A percentile compares a stretch with the other conserved stretches of the same genome.
phyloP scores from a whole-genome alignment of 2,113 vertebrate genomes.

The Coturnix japonica region DNA sequence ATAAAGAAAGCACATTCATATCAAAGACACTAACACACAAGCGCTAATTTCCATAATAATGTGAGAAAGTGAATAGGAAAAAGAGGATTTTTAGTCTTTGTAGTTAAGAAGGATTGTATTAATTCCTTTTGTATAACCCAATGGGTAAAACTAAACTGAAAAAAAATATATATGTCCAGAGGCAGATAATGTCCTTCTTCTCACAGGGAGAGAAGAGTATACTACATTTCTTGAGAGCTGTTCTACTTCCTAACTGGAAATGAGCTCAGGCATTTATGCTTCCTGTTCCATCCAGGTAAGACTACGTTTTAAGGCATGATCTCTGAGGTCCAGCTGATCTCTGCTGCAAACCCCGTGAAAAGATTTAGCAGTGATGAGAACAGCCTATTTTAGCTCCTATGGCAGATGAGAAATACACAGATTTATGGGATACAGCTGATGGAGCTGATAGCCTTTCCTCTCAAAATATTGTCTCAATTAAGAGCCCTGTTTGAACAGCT shows the following conservation, averaged over 20 bases:
- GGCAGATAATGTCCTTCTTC: not conserved
- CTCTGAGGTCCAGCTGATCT: not conserved
- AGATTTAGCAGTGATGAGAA: not conserved
- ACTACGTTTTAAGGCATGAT: not conserved
- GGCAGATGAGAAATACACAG: not conserved
- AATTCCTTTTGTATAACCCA: not conserved
- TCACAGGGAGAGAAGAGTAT: not conserved
- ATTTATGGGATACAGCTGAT: not conserved
- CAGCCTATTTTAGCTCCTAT: not conserved
- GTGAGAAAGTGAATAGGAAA: not conserved
- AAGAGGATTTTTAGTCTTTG: not conserved
- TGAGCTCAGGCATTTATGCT: too few relatives aligned
- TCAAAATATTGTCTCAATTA: not conserved
- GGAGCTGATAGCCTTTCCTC: not conserved
- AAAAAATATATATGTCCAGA: not conserved
- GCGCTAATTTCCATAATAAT: slow-evolving; percentile 8
- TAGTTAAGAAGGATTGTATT: not conserved
- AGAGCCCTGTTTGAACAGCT: not conserved
- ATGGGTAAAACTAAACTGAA: not conserved
- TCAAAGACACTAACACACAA: not conserved
- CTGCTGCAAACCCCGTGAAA: not conserved
- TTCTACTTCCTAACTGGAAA: not conserved
- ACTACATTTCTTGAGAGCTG: not conserved
- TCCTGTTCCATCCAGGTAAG: not conserved
- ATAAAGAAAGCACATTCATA: not conserved